These are phyloP conservation scores for Hydrozoanthus tunicans DNA, from an alignment of 64 coral and sea anemone species.

Conservation along the genomic window DNA sequence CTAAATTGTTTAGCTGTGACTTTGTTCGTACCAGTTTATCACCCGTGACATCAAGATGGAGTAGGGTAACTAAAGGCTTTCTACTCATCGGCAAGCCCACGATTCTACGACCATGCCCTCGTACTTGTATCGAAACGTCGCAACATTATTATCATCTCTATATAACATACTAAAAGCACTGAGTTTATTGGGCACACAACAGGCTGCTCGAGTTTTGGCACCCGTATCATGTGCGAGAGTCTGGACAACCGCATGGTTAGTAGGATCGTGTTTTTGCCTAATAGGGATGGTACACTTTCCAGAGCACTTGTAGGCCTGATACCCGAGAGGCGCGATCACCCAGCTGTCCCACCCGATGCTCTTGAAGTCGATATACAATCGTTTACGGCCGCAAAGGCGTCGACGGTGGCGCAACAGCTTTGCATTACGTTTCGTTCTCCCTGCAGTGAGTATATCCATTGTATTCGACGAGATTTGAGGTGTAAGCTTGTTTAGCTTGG, in stretches of 20 bases:
- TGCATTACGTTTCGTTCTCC: constrained; percentile 15
- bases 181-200: constrained; percentile 46
- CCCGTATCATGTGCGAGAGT: constrained; percentile 22
- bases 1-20: too few species aligned
- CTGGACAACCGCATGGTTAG: constrained; percentile 38
- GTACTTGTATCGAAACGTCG: constrained; percentile 36
- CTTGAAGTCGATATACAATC: constrained; percentile 41
- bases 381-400: constrained; percentile 14
- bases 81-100: constrained; percentile 23
- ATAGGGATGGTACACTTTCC: constrained; percentile 40
- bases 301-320: constrained; percentile 33
- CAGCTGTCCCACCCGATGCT: constrained; percentile 50
- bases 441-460: constrained; percentile 11
- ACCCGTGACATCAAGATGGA: too few species aligned
- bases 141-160: constrained; percentile 34
- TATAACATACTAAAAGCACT: constrained; percentile 44
- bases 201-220: constrained; percentile 20
- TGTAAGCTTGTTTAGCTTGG: not conserved
- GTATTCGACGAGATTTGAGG: not conserved
- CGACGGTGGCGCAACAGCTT: not conserved
- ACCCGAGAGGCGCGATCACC: constrained; percentile 18
- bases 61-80: too few species aligned
- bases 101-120: constrained; percentile 45
- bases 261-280: constrained; percentile 1
- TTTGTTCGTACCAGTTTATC: too few species aligned